phyloP scores from a whole-genome alignment of 2,113 vertebrate genomes.

The Nycticryphes semicollaris region DNA sequence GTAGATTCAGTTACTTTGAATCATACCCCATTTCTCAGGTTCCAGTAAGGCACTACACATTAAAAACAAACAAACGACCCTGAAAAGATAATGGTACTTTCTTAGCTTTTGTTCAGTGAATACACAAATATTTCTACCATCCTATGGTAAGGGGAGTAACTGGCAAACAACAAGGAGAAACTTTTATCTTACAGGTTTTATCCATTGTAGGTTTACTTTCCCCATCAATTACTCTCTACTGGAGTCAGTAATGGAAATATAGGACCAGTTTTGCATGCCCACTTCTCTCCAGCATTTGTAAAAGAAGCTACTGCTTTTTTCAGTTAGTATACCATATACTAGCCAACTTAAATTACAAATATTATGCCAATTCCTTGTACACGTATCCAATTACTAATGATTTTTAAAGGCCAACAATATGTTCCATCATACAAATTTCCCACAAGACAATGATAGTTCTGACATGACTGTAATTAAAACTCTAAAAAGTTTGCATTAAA shows the following conservation, averaged over 20 bases:
- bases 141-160: not conserved
- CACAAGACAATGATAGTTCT: not conserved
- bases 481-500: not conserved
- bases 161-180: not conserved
- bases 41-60: not conserved
- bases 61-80: not conserved
- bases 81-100: not conserved
- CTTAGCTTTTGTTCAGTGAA: not conserved
- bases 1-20: not conserved
- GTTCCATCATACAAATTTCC: not conserved
- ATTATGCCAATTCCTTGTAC: slow-evolving; percentile 15
- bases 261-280: not conserved
- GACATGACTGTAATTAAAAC: slow-evolving; percentile 50
- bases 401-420: slow-evolving; percentile 56
- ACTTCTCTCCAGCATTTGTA: not conserved
- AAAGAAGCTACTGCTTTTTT: not conserved
- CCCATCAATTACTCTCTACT: not conserved
- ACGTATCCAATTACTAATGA: slow-evolving; percentile 38
- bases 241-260: not conserved
- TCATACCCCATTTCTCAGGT: not conserved
- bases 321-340: not conserved
- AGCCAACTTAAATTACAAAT: not conserved
- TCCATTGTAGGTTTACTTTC: not conserved
- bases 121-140: not conserved
- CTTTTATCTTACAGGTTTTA: not conserved